A percentile compares a stretch with the other conserved stretches of the same genome.
Evolutionary conservation across 2,797 vertebrate genomes (phyloP).

Genomic region (Psittacula echo): DNA sequence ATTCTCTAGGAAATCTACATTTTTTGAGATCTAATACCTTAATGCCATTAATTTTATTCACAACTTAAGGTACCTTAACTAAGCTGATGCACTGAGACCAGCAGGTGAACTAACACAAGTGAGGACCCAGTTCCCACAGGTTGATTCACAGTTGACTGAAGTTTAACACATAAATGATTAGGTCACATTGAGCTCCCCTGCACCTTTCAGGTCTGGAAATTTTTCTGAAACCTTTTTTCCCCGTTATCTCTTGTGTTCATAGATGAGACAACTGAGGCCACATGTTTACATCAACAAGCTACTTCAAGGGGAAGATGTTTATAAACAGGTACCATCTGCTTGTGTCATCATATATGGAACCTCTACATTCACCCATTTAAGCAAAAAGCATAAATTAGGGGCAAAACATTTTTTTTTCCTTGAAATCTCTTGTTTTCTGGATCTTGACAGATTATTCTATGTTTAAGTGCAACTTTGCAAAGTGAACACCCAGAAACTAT

Average conservation of each 20-base stretch:
- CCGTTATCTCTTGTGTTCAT: not conserved
- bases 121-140: not conserved
- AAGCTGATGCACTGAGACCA: not conserved
- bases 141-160: not conserved
- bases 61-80: not conserved
- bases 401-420: not conserved
- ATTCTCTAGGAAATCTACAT: not conserved
- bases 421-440: not conserved
- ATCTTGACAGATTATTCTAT: not conserved
- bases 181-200: not conserved
- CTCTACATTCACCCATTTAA: not conserved
- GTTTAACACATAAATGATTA: not conserved
- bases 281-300: not conserved
- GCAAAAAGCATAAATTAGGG: not conserved
- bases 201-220: not conserved
- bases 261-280: not conserved
- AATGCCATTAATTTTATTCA: not conserved
- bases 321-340: not conserved
- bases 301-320: not conserved
- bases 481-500: not conserved
- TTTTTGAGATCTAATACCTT: not conserved
- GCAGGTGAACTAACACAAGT: fast-evolving
- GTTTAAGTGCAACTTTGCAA: not conserved
- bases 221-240: not conserved
- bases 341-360: not conserved